Evolutionary conservation across 2,797 vertebrate species (phyloP), one percentile per base, ranked within the genome.

Genomic region (Nannoperca australis): DNA sequence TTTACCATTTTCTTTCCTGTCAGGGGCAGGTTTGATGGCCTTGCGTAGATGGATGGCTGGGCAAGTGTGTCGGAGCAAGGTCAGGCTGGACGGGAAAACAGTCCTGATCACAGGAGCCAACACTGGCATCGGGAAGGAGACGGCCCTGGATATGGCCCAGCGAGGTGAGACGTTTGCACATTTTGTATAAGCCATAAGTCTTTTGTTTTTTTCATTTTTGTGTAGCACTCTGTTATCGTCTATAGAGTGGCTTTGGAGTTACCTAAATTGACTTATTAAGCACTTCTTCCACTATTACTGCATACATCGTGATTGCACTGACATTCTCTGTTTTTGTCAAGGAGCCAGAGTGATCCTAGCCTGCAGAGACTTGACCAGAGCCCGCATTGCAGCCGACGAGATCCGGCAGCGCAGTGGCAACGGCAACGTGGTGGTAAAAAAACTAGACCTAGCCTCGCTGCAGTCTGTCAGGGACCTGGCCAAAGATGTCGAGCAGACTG

Each of bases 121-220:
- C 91, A 91, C 93, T 61, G 94, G 95, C 58, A 95, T 95, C 61
- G 95, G 95, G 64, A 95, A 95, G 76, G 93, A 95, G 86, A 94
- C 94, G 10, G 95, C 94, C 24, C 45, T 94, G 88, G 94, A 95
- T 24, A 85, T 95, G 81, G 94, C 95, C n/a, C 44, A 68, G 34
- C 88, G 95, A 86, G 94, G 94, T 94, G 24, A 87, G 85, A 24
- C 40, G 32, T 66, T 45, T 45, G 27, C 32, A 22, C 17, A 17
- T 13, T 24, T 18, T 22, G 47, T 9, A 0, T 42, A 32, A 6
- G 32, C 32, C 32, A n/a, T n/a, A n/a, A n/a, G n/a, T 27, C 24
- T 27, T 27, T 27, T 27, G 24, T 27, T 27, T 7, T 34, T 53
- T 30, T 27, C 42, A 14, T 67, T 47, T n/a, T 30, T 71, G 11